Evolutionary conservation across 1,140 invertebrate species (phyloP).

Genomic region (Calephelis nemesis): DNA sequence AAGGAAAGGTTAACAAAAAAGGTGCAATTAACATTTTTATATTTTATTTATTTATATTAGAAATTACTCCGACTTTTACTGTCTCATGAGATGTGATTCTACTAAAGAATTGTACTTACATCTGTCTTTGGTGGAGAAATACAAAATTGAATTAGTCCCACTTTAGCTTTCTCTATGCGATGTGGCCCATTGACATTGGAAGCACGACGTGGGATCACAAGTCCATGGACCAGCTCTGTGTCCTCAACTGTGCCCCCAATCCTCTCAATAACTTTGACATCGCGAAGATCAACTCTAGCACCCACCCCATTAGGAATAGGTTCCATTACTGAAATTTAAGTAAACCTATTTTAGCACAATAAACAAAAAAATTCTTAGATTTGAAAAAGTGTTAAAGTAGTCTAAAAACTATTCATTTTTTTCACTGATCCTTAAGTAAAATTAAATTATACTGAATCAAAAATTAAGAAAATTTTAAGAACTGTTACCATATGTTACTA

Average conservation of each 20-base stretch:
- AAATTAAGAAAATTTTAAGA: no score
- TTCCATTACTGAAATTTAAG: conserved; percentile 61
- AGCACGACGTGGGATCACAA: conserved; percentile 95
- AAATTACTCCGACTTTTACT: not conserved
- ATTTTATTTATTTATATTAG: no score
- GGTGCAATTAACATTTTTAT: no score
- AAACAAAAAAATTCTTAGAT: not conserved
- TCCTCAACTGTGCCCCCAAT: conserved; percentile 99
- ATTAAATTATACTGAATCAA: no score
- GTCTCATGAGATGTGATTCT: not conserved
- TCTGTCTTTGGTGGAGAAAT: conserved; percentile 99
- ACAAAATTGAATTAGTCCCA: conserved; percentile 99
- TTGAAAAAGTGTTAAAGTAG: not conserved
- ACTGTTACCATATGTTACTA: no score
- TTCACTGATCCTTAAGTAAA: no score
- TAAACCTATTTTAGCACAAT: conserved; percentile 5
- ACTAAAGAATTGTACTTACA: conserved; percentile 80
- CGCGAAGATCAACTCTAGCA: conserved; percentile 84
- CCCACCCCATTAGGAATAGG: conserved; percentile 81
- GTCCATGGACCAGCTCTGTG: conserved; percentile 96
- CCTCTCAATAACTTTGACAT: conserved; percentile 98
- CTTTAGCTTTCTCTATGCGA: conserved; percentile 98
- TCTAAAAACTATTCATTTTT: not conserved
- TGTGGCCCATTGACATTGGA: conserved; percentile 95
- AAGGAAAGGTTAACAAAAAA: no score